Evolutionary conservation across 2,888 invertebrate species (phyloP).

Genomic region (Dichetophora obliterata): DNA sequence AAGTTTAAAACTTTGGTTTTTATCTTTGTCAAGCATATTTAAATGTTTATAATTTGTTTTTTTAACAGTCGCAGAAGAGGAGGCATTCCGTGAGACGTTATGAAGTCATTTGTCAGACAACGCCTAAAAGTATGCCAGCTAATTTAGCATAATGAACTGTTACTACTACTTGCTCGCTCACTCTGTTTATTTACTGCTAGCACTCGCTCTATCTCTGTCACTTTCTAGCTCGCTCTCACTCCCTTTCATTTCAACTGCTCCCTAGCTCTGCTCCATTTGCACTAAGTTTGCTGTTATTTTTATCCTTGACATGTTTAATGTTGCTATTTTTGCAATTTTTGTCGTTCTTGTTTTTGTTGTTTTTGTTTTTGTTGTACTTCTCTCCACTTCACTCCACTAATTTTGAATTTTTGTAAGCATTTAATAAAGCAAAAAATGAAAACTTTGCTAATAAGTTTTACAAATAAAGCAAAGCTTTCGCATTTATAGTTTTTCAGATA

Average conservation of each 20-base stretch:
- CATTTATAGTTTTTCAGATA: not conserved
- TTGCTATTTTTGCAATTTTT: not conserved
- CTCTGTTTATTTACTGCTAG: not conserved
- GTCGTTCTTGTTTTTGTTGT: not conserved
- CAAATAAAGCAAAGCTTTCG: not conserved
- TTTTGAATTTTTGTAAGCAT: not conserved
- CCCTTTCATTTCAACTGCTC: not conserved
- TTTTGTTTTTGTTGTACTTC: not conserved
- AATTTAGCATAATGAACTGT: not conserved
- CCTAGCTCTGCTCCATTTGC: not conserved
- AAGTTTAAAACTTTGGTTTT: too few species aligned
- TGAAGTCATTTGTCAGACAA: constrained; percentile 17
- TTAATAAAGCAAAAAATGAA: not conserved
- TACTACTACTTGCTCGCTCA: not conserved
- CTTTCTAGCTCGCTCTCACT: not conserved
- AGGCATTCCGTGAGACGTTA: not conserved
- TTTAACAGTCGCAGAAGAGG: too few species aligned
- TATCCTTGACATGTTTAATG: constrained; percentile 11
- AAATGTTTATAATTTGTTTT: too few species aligned
- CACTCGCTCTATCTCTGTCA: not conserved
- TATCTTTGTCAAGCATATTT: too few species aligned
- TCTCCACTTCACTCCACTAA: not conserved
- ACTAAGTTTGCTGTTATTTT: not conserved
- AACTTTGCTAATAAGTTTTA: constrained; percentile 19
- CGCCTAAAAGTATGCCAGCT: constrained; percentile 26